Evolutionary conservation across 1,140 invertebrate species (phyloP).

Genomic region (Drosophila equinoxialis): DNA sequence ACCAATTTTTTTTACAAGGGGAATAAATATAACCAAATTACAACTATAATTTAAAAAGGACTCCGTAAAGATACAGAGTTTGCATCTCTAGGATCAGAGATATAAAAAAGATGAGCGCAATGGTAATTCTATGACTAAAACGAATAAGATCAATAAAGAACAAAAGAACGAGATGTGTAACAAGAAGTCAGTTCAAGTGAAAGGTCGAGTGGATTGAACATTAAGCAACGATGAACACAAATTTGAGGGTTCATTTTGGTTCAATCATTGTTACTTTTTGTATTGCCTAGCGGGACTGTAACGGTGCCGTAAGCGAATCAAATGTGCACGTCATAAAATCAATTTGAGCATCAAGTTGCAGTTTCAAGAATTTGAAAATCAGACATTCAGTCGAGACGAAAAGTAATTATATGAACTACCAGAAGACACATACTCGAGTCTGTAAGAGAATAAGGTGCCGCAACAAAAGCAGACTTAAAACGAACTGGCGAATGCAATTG

Average conservation of each 20-base stretch:
- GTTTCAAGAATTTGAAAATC: conserved; percentile 43
- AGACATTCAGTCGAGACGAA: conserved; percentile 43
- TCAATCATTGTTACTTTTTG: neutral
- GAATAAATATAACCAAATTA: too few relatives aligned
- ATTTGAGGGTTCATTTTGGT: neutral
- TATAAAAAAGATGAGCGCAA: too few relatives aligned
- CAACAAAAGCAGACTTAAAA: neutral
- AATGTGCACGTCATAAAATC: conserved; percentile 62
- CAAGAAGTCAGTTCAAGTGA: conserved; percentile 51
- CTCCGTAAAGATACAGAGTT: conserved; percentile 19
- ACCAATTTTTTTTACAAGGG: too few relatives aligned
- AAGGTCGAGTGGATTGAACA: conserved; percentile 23
- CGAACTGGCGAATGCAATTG: neutral
- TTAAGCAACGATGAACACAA: conserved; percentile 9
- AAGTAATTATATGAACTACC: conserved; percentile 65
- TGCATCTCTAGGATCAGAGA: conserved; percentile 41
- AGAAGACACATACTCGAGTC: conserved; percentile 25
- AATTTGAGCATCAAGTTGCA: conserved; percentile 48
- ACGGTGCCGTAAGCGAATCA: conserved; percentile 33
- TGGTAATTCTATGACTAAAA: too few relatives aligned
- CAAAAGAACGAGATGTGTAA: conserved; percentile 1
- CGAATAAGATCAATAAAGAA: too few relatives aligned
- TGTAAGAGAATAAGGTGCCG: conserved; percentile 25
- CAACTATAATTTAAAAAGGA: too few relatives aligned
- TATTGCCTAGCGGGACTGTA: conserved; percentile 13